Evolutionary conservation across 2,888 invertebrate species (phyloP).

Genomic region (Adela reaumurella): DNA sequence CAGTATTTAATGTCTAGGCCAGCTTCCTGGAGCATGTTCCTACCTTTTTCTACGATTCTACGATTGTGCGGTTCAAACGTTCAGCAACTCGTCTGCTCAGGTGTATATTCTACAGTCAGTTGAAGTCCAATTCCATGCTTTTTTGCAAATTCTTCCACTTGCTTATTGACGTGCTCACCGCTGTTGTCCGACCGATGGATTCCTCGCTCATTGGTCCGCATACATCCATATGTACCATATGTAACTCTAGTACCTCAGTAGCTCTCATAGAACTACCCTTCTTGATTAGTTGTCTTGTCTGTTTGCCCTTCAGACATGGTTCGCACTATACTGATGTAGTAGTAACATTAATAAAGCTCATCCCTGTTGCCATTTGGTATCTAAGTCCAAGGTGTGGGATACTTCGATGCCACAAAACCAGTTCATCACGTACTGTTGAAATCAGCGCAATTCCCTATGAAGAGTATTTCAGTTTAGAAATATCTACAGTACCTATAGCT

Average conservation of each 20-base stretch:
- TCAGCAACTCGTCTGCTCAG: too few species aligned
- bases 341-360: background rate
- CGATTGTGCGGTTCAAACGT: too few species aligned
- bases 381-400: background rate
- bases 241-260: slow-evolving; percentile 3
- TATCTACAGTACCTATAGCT: too few species aligned
- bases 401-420: background rate
- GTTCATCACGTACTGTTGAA: too few species aligned
- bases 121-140: background rate
- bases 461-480: too few species aligned
- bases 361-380: background rate
- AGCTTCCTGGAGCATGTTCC: too few species aligned
- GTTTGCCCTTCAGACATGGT: background rate
- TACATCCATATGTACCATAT: slow-evolving; percentile 10
- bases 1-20: too few species aligned
- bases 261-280: background rate
- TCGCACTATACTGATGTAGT: background rate
- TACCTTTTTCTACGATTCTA: too few species aligned
- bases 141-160: background rate
- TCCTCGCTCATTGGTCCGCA: slow-evolving; percentile 9
- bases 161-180: background rate
- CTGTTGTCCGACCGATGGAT: slow-evolving; percentile 6
- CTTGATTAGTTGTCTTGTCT: background rate
- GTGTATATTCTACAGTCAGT: background rate
- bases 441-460: too few species aligned